phyloP scores from a whole-genome alignment of 30 jellyfish, hydroid and myxozoan species.

The Aurelia aurita complex sp. Pacific region DNA sequence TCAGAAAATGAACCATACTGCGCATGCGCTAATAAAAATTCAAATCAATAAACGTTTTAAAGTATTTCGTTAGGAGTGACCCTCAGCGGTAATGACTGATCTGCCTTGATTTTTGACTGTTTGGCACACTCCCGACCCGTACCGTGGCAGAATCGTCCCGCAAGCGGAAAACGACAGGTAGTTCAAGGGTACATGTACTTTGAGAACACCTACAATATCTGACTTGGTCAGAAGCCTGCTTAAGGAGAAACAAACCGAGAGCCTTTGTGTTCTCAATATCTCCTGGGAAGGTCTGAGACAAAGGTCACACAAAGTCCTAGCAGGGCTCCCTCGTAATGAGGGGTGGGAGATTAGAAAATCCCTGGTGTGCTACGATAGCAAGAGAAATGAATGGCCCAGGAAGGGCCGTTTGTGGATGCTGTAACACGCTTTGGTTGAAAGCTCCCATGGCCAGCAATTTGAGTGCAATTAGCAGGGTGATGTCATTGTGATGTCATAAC shows the following conservation, averaged over 20 bases:
- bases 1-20: neutral
- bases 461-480: constrained; percentile 82
- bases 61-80: no score
- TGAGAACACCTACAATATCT: no score
- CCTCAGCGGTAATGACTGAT: no score
- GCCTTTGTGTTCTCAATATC: constrained; percentile 40
- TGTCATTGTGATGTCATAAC: constrained; percentile 67
- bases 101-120: no score
- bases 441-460: constrained; percentile 86
- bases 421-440: constrained; percentile 60
- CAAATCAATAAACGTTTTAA: neutral
- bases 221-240: constrained; percentile 83
- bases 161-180: no score
- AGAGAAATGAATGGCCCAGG: constrained; percentile 56
- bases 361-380: constrained; percentile 64
- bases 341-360: constrained; percentile 77
- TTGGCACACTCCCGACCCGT: no score
- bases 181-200: no score
- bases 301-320: constrained; percentile 69
- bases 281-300: constrained; percentile 96
- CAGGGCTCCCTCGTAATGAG: constrained; percentile 76
- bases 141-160: no score
- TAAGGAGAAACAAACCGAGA: constrained; percentile 71
- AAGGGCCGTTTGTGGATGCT: constrained; percentile 68
- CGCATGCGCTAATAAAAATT: constrained; percentile 19